Conservation (phyloP, 2,888 invertebrate species). For the Piscicola geometra region DNA sequence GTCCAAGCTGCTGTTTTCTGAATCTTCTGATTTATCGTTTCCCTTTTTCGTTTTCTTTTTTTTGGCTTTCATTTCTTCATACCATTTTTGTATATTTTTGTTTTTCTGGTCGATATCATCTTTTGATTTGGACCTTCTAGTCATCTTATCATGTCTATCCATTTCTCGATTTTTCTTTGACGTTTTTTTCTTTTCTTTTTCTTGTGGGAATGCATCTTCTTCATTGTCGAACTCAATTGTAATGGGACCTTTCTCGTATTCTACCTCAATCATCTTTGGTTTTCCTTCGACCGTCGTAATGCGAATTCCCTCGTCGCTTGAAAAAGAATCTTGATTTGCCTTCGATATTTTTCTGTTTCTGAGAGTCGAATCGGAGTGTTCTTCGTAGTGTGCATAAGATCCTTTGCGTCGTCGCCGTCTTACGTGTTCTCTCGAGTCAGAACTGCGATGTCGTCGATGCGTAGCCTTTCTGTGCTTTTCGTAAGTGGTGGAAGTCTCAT, state of each 20-base stretch:
- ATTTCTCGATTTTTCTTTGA: conserved; percentile 11
- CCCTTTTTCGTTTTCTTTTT: conserved; percentile 31
- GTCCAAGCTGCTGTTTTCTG: conserved; percentile 16
- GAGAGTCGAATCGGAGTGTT: not conserved
- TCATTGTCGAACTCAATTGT: conserved; percentile 44
- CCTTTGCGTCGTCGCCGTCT: not conserved
- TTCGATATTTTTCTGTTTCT: not conserved
- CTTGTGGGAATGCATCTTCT: not conserved
- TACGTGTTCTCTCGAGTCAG: not conserved
- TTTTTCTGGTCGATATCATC: not conserved
- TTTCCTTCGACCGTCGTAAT: conserved; percentile 41
- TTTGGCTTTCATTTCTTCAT: not conserved
- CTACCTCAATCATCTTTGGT: conserved; percentile 44
- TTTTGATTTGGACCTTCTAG: conserved; percentile 5
- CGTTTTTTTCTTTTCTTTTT: not conserved
- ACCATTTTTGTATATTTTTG: not conserved
- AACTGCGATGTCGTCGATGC: not conserved
- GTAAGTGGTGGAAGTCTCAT: not conserved
- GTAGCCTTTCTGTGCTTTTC: not conserved
- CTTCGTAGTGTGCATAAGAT: not conserved
- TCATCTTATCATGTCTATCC: not conserved
- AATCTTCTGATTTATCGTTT: not conserved
- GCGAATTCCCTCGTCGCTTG: conserved; percentile 37
- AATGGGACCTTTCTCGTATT: conserved; percentile 44
- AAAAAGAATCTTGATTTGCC: not conserved